Conservation (phyloP, 2,888 invertebrate species). For the Steinernema hermaphroditum region DNA sequence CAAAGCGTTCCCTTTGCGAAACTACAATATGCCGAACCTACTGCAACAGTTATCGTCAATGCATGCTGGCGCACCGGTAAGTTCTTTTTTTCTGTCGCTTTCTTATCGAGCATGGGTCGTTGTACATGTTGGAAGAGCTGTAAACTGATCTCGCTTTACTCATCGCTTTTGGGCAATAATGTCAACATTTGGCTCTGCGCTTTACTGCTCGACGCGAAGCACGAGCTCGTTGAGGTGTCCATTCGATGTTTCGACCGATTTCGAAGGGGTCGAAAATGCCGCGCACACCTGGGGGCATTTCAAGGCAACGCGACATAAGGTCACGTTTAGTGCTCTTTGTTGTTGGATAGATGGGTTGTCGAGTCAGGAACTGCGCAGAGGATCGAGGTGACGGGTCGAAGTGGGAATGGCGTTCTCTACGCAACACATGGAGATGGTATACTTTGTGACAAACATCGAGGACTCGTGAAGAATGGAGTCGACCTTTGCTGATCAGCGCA, state of each 20-base stretch:
- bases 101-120: constrained; percentile 4
- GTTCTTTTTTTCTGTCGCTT: background rate
- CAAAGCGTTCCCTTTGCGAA: constrained; percentile 13
- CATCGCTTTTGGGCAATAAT: constrained; percentile 6
- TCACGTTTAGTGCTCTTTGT: constrained; percentile 31
- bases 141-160: constrained; percentile 29
- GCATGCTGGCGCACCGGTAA: constrained; percentile 11
- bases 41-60: constrained; percentile 10
- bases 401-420: constrained; percentile 30
- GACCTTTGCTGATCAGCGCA: constrained; percentile 26
- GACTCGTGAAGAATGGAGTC: constrained; percentile 26
- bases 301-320: constrained; percentile 31
- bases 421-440: constrained; percentile 28
- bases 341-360: background rate
- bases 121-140: background rate
- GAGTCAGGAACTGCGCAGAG: constrained; percentile 26
- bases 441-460: constrained; percentile 21
- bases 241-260: constrained; percentile 11
- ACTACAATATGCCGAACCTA: constrained; percentile 21
- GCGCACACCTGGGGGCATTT: constrained; percentile 31
- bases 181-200: constrained; percentile 20
- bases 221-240: background rate
- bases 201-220: constrained; percentile 16
- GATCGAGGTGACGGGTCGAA: constrained; percentile 23
- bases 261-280: constrained; percentile 23